Evolutionary conservation across 1,140 invertebrate species (phyloP).

Genomic region (Brachionus manjavacas): DNA sequence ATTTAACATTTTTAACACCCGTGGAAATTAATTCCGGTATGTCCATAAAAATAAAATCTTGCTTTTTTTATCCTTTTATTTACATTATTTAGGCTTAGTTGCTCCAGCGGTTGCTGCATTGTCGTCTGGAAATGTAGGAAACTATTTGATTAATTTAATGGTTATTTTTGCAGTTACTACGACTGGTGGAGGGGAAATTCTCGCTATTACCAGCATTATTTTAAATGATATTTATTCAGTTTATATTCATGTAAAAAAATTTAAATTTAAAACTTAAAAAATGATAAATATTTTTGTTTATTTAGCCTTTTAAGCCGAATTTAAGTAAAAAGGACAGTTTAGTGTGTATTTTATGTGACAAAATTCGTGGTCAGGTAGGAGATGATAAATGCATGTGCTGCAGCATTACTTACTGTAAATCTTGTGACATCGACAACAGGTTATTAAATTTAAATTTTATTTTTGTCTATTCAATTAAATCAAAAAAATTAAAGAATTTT

Average conservation of each 20-base stretch:
- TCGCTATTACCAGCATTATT: conserved; percentile 57
- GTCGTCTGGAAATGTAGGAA: conserved; percentile 51
- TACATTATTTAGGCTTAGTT: conserved; percentile 50
- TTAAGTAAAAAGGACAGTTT: conserved; percentile 50
- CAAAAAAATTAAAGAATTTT: not conserved
- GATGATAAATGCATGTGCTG: conserved; percentile 53
- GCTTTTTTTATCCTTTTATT: not conserved
- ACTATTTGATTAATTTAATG: conserved; percentile 52
- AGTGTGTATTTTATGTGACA: conserved; percentile 56
- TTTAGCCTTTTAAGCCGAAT: conserved; percentile 50
- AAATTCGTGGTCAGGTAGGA: conserved; percentile 49
- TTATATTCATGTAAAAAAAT: conserved; percentile 51
- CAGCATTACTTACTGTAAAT: conserved; percentile 52
- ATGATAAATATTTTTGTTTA: not conserved
- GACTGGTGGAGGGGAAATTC: conserved; percentile 56
- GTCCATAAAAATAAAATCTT: not conserved
- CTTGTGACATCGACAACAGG: conserved; percentile 52
- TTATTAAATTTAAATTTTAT: conserved; percentile 46
- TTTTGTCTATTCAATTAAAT: not conserved
- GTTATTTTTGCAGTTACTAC: conserved; percentile 57
- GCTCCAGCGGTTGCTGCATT: conserved; percentile 52
- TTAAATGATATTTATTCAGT: conserved; percentile 58
- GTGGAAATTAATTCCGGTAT: conserved; percentile 50
- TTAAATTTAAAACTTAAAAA: conserved; percentile 25
- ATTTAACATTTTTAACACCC: conserved; percentile 46